Percentiles rank a stretch among this genome's conserved stretches.
Conservation (phyloP, 2,797 vertebrate species). For the Chlorospingus flavigularis region DNA sequence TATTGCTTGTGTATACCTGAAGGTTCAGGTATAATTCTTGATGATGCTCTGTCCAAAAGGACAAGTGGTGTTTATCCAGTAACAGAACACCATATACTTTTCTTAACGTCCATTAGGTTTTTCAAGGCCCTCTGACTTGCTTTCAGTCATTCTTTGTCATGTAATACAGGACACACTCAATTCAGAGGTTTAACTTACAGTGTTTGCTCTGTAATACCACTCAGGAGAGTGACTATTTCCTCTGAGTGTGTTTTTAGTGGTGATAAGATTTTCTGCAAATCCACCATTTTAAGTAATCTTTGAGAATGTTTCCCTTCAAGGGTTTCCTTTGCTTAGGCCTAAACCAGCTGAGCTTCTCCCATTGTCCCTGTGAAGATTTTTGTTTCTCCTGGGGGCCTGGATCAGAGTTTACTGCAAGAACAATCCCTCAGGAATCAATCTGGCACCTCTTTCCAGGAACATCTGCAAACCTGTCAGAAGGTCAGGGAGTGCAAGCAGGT, state of each 20-base stretch:
- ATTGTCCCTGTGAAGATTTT: background rate
- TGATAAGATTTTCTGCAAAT: background rate
- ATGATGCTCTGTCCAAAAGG: background rate
- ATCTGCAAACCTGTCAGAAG: background rate
- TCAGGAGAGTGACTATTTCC: background rate
- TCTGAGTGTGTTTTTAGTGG: background rate
- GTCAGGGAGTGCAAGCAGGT: background rate
- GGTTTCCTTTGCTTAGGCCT: background rate
- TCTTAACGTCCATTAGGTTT: background rate
- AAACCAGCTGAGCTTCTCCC: background rate
- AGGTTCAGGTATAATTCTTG: background rate
- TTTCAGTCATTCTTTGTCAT: background rate
- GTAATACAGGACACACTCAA: background rate
- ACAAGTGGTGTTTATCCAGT: background rate
- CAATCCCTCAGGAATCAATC: background rate
- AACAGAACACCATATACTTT: background rate
- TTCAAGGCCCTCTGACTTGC: background rate
- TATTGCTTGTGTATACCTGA: background rate
- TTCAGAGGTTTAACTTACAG: background rate
- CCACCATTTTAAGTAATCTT: background rate
- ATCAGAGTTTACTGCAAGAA: background rate
- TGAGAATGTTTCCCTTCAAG: background rate
- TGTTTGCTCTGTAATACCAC: background rate
- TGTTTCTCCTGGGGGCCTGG: background rate
- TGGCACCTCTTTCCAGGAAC: background rate